These are phyloP conservation scores for Sapajus apella DNA, from an alignment of 2,113 vertebrate genomes.

Conservation along the genomic window DNA sequence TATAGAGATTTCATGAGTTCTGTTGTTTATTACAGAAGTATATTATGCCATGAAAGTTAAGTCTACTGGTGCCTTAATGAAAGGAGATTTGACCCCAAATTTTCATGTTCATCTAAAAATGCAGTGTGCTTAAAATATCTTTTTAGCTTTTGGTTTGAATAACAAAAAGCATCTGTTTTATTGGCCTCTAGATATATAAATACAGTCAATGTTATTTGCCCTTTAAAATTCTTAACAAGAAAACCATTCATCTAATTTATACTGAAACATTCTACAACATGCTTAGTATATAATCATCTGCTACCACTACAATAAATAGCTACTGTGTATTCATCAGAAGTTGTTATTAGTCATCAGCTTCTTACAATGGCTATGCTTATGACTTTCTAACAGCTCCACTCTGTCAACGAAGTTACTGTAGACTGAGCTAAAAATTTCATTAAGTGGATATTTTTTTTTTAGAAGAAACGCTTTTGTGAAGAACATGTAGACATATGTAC, in stretches of 20 bases:
- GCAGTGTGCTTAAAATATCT: conserved; percentile 3
- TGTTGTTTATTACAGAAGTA: conserved; percentile 7
- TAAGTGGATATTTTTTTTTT: conserved; percentile 47
- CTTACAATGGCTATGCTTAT: conserved; percentile 61
- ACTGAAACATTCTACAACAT: not conserved
- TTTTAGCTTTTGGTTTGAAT: conserved; percentile 21
- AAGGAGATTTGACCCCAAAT: conserved; percentile 21
- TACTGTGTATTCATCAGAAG: conserved; percentile 59
- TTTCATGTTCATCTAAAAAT: conserved; percentile 32
- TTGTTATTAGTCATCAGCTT: conserved; percentile 69
- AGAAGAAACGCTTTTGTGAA: conserved; percentile 51
- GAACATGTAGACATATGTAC: conserved; percentile 5
- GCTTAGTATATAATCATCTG: conserved; percentile 61
- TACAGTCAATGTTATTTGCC: conserved; percentile 46
- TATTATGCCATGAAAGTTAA: not conserved
- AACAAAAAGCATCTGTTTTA: conserved; percentile 40
- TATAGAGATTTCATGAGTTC: conserved; percentile 27
- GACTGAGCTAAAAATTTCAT: conserved; percentile 59
- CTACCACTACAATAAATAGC: conserved; percentile 56
- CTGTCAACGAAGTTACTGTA: conserved; percentile 59
- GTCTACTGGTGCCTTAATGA: not conserved
- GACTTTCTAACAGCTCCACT: conserved; percentile 59
- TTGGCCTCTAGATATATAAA: conserved; percentile 54
- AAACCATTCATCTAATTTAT: conserved; percentile 63
- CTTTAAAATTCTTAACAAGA: conserved; percentile 68